These are phyloP conservation scores for Loripinus fragilis DNA, from an alignment of 2,888 invertebrate species.

Conservation along the genomic window DNA sequence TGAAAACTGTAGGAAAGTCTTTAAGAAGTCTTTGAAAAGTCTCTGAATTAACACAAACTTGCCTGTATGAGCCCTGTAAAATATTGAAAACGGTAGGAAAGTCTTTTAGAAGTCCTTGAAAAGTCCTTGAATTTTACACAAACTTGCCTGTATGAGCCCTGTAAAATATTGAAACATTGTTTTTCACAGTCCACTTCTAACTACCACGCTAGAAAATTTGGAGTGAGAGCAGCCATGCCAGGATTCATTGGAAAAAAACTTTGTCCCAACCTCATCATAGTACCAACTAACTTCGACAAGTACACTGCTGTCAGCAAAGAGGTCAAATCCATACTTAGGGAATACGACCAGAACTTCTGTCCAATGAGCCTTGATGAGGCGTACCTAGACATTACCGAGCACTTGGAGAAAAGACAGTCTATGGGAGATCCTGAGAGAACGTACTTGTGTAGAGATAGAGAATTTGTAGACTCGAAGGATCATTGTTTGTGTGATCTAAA, in stretches of 20 bases:
- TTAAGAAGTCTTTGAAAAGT: no score
- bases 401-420: constrained; percentile 74
- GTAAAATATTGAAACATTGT: constrained; percentile 6
- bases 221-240: constrained; percentile 87
- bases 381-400: constrained; percentile 85
- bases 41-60: no score
- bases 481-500: constrained; percentile 72
- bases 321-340: constrained; percentile 82
- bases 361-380: constrained; percentile 86
- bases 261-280: constrained; percentile 86
- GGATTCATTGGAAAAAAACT: constrained; percentile 86
- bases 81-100: no score
- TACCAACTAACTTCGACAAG: constrained; percentile 85
- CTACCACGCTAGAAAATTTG: constrained; percentile 86
- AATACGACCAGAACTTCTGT: constrained; percentile 85
- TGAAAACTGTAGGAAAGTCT: no score
- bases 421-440: constrained; percentile 69
- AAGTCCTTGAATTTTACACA: no score
- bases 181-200: constrained; percentile 86
- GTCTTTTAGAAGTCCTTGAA: no score
- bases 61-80: no score
- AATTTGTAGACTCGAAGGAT: constrained; percentile 44
- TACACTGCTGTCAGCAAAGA: constrained; percentile 84
- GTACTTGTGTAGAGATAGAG: constrained; percentile 59
- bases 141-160: no score